Evolutionary conservation across 2,797 vertebrate genomes (phyloP).

Genomic region (Spheniscus humboldti): DNA sequence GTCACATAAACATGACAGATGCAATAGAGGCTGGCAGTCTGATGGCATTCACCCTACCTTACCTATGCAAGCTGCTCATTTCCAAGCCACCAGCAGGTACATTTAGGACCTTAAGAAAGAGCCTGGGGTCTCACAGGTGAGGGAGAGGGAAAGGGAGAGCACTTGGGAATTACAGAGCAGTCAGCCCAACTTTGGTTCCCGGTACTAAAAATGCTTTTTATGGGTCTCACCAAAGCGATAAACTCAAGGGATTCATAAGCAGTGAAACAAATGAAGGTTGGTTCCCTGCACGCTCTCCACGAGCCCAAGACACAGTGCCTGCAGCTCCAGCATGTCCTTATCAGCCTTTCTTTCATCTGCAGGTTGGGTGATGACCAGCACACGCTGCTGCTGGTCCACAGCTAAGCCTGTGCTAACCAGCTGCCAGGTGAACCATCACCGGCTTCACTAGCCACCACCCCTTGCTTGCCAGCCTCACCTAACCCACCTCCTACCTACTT

Average conservation of each 20-base stretch:
- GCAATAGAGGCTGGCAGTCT: neutral
- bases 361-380: neutral
- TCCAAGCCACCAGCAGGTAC: neutral
- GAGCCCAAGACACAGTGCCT: neutral
- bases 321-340: neutral
- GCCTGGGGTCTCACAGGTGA: neutral
- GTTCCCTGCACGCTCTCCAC: neutral
- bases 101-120: neutral
- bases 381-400: neutral
- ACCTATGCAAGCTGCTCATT: neutral
- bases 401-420: neutral
- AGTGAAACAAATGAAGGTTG: neutral
- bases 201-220: neutral
- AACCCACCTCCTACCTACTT: neutral
- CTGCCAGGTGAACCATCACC: neutral
- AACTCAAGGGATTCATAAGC: neutral
- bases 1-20: neutral
- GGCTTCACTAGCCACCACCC: neutral
- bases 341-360: neutral
- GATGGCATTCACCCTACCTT: neutral
- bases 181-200: neutral
- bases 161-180: neutral
- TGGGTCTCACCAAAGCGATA: rapidly evolving
- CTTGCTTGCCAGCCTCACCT: neutral
- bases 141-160: neutral